Evolutionary conservation across 2,797 vertebrate species (phyloP), one percentile per base, ranked within the genome.

Genomic region (Tenualosa thibaudeaui): DNA sequence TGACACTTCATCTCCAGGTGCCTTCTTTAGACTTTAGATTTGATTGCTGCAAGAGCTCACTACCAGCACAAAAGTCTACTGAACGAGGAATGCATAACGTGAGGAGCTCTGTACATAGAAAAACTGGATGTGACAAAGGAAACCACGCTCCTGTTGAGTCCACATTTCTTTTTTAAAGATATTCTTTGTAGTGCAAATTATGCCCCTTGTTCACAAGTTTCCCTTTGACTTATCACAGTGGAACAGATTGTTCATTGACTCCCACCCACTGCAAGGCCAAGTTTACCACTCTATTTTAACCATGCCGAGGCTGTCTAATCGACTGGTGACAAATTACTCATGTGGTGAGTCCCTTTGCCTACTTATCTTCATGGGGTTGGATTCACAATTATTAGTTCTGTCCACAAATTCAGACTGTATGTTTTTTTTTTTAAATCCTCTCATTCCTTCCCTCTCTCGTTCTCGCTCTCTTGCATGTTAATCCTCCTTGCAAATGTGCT

Each of bases 121-220:
- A 81, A 62, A 81, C 82, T 68, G 53, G 26, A 58, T 86, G 89
- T 84, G 88, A 86, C 84, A 90, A 91, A 91, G 88, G 81, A 10
- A 83, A 7, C 53, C 87, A 82, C 87, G 85, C 84, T 86, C 84
- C 86, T 65, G 88, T 88, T 81, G 68, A 87, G 90, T 85, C 87
- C 81, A 54, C 82, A 87, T 87, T 89, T 88, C 51, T 85, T 62
- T 58, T 83, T 71, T 75, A 46, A 22, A 88, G 78, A 81, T 75
- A 3, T 88, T 90, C 88, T 91, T 92, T 93, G 89, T 91, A 91
- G 93, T 92, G 90, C 92, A 93, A 92, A 94, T 91, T 26, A 89
- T 88, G 86, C 85, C 71, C 86, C 86, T 83, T 90, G 85, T 88
- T 89, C 90, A 88, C 89, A 88, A 86, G 89, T 85, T 86, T 86